Base-by-base conservation (phyloP, 2,797 vertebrate species). In the Sternotherus odoratus region DNA sequence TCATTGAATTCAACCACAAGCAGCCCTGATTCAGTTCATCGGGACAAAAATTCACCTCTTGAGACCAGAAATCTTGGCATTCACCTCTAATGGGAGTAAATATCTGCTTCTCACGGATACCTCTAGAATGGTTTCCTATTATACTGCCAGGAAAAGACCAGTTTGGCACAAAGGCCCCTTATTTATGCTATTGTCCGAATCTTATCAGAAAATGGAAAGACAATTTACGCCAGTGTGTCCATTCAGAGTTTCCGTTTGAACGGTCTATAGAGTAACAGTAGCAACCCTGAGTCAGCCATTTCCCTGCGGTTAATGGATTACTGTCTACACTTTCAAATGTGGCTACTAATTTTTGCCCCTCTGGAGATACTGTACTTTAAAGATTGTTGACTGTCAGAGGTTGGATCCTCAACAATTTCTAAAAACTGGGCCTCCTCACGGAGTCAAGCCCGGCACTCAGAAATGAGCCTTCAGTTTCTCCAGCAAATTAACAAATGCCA, bases 1-100 rank as follows among this genome's bases (percentile, higher is more conserved):
- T 95, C 88, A 94, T 97, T 95, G 92, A 92, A 91, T 96, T 94
- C 79, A 89, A 86, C 89, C 83, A 87, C 92, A 92, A 85, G 88
- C 95, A 94, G 83, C 81, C 3, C 0, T 96, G 96, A 97, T 89
- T 97, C 94, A 95, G 83, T 95, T 96, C 92, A 91, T 89, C 83
- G 91, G 83, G 86, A 88, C 93, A 93, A 50, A 21, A 21, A 23
- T 93, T 89, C 66, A 92, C 84, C 24, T 95, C 87, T 43, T 89
- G 81, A 84, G 88, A 96, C 89, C 94, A 96, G 83, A 93, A 95
- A 83, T 36, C 0, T 46, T 4, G 24, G 23, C 26, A 15, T 46
- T 74, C 6, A 36, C 24, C 24, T 28, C 23, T 46, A 28, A 28
- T 6, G 4, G 39, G 23, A 74, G 12, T 74, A 24, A 26, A 26